A percentile compares a stretch with the other conserved stretches of the same genome.
Evolutionary conservation across 2,113 vertebrate species (phyloP).

Genomic region (Megalops atlanticus): DNA sequence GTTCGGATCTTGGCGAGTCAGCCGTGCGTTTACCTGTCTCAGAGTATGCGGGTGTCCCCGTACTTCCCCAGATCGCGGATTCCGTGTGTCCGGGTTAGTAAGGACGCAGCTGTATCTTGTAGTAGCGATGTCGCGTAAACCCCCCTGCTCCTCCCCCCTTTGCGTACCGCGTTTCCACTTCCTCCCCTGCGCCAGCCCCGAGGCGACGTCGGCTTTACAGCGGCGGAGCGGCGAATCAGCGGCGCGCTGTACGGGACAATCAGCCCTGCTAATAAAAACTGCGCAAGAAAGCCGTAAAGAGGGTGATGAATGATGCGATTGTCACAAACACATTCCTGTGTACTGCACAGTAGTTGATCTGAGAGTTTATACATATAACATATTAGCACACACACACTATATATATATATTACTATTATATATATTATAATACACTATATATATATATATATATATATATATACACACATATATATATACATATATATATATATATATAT

Average conservation of each 20-base stretch:
- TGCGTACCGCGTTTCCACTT: neutral
- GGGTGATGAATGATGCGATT: neutral
- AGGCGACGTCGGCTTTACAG: neutral
- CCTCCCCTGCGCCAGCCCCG: neutral
- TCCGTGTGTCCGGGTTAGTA: neutral
- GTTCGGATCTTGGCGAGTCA: too few species aligned
- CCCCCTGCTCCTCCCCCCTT: neutral
- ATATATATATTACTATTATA: too few species aligned
- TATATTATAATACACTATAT: too few species aligned
- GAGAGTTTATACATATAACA: too few species aligned
- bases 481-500: too few species aligned
- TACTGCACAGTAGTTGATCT: neutral
- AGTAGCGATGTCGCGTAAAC: neutral
- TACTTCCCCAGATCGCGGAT: neutral
- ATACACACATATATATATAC: too few species aligned
- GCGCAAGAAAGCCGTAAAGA: neutral
- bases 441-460: too few species aligned
- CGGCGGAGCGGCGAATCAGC: neutral
- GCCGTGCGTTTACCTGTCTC: neutral
- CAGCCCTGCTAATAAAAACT: neutral
- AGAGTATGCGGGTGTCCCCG: neutral
- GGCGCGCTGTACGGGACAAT: neutral
- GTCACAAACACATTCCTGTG: neutral
- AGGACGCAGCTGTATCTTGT: neutral
- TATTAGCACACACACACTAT: too few species aligned